phyloP scores from a whole-genome alignment of 2,888 invertebrate species.

The Monoplex corrugatus region DNA sequence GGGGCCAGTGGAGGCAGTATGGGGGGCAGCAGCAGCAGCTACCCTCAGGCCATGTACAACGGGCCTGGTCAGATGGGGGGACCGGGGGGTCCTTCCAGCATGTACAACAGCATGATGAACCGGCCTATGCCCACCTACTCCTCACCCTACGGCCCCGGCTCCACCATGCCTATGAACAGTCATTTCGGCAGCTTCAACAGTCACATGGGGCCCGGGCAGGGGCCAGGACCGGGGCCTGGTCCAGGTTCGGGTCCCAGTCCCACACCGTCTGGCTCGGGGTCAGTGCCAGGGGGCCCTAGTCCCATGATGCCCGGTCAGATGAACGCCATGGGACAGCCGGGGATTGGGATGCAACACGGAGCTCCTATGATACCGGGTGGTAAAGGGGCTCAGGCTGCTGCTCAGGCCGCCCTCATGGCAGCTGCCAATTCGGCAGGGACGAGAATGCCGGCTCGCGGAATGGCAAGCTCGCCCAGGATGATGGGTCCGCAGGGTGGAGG shows the following conservation, averaged over 20 bases:
- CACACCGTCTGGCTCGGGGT: conserved; percentile 38
- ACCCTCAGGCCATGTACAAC: conserved; percentile 70
- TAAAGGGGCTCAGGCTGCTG: conserved; percentile 79
- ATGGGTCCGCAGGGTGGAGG: conserved; percentile 60
- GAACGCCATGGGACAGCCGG: conserved; percentile 29
- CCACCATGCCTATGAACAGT: conserved; percentile 63
- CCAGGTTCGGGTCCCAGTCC: conserved; percentile 60
- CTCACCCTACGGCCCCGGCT: conserved; percentile 51
- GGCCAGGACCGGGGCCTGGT: conserved; percentile 63
- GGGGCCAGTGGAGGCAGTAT: conserved; percentile 6
- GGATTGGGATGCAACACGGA: conserved; percentile 47
- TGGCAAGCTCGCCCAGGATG: conserved; percentile 63
- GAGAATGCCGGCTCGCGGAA: conserved; percentile 47
- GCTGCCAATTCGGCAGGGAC: conserved; percentile 76
- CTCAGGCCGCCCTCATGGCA: conserved; percentile 78
- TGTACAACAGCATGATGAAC: conserved; percentile 62
- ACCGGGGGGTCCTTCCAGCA: conserved; percentile 58
- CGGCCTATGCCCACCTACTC: conserved; percentile 54
- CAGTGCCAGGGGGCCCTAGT: conserved; percentile 45
- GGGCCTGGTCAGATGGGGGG: conserved; percentile 63
- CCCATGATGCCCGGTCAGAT: conserved; percentile 37
- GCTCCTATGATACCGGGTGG: conserved; percentile 49
- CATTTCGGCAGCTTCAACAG: conserved; percentile 70
- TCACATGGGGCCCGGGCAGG: conserved; percentile 62
- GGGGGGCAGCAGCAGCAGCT: conserved; percentile 51